These are phyloP conservation scores for Tipula unca DNA, from an alignment of 2,888 invertebrate species.

Conservation along the genomic window DNA sequence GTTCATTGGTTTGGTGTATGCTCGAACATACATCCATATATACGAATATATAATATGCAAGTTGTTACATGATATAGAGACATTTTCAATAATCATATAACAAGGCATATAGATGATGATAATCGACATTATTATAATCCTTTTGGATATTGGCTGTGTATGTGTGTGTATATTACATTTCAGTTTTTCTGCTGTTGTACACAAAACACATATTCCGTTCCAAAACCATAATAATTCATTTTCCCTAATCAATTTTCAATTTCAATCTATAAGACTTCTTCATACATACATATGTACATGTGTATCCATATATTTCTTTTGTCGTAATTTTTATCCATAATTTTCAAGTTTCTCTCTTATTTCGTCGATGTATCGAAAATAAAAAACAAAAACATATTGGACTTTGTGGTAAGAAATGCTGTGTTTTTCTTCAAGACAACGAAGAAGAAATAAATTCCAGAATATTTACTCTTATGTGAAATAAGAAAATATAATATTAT, in stretches of 20 bases:
- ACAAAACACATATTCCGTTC: not conserved
- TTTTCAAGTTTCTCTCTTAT: not conserved
- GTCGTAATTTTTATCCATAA: not conserved
- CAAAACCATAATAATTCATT: constrained; percentile 8
- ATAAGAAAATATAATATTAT: not conserved
- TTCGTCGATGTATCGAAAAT: not conserved
- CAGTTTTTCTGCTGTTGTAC: not conserved
- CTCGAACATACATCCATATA: not conserved
- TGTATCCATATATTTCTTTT: not conserved
- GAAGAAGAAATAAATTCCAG: not conserved
- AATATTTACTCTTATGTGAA: not conserved
- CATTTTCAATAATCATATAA: constrained; percentile 8
- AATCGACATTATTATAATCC: constrained; percentile 8
- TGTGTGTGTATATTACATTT: not conserved
- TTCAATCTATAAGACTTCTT: constrained; percentile 14
- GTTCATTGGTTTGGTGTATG: not conserved
- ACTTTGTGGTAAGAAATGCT: not conserved
- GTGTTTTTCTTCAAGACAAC: not conserved
- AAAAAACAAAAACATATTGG: no score
- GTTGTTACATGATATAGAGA: constrained; percentile 14
- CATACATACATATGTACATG: not conserved
- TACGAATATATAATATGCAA: not conserved
- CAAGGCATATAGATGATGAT: constrained; percentile 2
- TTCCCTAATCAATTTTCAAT: constrained; percentile 14
- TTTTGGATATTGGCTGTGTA: not conserved